Evolutionary conservation across 2,113 vertebrate genomes (phyloP).

Genomic region (Paratilapia polleni): DNA sequence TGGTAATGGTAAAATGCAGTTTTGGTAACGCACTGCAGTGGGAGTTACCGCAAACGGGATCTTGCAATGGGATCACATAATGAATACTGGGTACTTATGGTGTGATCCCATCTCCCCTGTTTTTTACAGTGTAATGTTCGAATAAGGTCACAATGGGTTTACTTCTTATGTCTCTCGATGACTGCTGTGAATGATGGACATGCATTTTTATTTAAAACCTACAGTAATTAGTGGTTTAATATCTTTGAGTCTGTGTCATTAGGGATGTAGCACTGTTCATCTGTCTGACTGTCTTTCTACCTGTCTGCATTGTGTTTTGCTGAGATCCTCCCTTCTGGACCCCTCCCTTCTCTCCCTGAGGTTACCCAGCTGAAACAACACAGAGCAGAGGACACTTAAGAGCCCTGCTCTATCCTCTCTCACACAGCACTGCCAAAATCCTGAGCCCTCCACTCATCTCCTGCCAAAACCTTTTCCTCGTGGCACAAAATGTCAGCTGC

Average conservation of each 20-base stretch:
- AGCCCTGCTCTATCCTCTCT: constrained; percentile 30
- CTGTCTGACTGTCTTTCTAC: not conserved
- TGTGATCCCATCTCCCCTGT: not conserved
- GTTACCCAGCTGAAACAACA: constrained; percentile 64
- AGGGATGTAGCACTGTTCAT: not conserved
- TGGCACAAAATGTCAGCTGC: constrained; percentile 27
- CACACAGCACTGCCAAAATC: constrained; percentile 23
- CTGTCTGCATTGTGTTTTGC: not conserved
- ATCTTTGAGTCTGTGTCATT: not conserved
- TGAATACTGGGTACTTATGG: not conserved
- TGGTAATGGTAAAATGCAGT: not conserved
- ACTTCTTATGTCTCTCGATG: not conserved
- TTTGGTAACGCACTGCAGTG: not conserved
- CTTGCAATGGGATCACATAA: not conserved
- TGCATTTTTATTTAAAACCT: constrained; percentile 2
- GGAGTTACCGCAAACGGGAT: not conserved
- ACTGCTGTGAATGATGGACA: not conserved
- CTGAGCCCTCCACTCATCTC: constrained; percentile 54
- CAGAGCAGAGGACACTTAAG: constrained; percentile 23
- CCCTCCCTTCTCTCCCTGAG: constrained; percentile 9
- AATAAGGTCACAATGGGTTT: not conserved
- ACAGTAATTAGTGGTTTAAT: not conserved
- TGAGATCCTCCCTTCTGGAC: constrained; percentile 30
- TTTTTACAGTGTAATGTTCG: not conserved
- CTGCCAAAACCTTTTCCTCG: constrained; percentile 52